Evolutionary conservation across 2,888 invertebrate genomes (phyloP).

Genomic region (Phaonia tiefii): DNA sequence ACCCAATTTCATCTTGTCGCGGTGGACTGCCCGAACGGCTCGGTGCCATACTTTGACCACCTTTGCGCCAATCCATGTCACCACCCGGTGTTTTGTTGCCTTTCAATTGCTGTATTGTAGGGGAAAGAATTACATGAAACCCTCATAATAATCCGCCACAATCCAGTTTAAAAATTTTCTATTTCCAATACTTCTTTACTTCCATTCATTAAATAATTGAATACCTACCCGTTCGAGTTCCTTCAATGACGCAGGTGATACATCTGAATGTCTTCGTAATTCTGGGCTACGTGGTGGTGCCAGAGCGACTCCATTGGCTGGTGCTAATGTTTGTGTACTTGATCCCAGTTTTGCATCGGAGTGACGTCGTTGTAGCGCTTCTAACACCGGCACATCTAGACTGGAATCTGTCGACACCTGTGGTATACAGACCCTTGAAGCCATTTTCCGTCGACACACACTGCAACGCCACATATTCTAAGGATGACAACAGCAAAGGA

Average conservation of each 20-base stretch:
- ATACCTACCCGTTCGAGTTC: conserved; percentile 91
- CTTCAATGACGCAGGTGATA: conserved; percentile 92
- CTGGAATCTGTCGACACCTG: conserved; percentile 93
- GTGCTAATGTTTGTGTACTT: conserved; percentile 81
- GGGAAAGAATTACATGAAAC: too few species aligned
- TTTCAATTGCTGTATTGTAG: conserved; percentile 83
- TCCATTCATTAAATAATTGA: neutral
- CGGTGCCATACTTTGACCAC: conserved; percentile 84
- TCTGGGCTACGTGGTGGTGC: conserved; percentile 93
- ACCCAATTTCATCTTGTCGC: conserved; percentile 78
- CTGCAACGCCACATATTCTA: conserved; percentile 93
- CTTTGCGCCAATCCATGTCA: conserved; percentile 83
- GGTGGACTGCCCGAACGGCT: conserved; percentile 84
- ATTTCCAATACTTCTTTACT: neutral
- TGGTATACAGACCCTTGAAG: conserved; percentile 87
- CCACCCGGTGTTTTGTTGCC: conserved; percentile 83
- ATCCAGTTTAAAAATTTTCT: neutral
- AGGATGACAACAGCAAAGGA: neutral
- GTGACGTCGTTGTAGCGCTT: conserved; percentile 89
- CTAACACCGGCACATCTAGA: conserved; percentile 89
- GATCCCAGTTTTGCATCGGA: conserved; percentile 87
- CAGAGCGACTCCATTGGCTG: conserved; percentile 81
- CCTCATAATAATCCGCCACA: too few species aligned
- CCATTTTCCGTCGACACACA: conserved; percentile 91
- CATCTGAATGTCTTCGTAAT: conserved; percentile 90